Evolutionary conservation across 2,888 invertebrate genomes (phyloP).

Genomic region (Megalurothrips usitatus): DNA sequence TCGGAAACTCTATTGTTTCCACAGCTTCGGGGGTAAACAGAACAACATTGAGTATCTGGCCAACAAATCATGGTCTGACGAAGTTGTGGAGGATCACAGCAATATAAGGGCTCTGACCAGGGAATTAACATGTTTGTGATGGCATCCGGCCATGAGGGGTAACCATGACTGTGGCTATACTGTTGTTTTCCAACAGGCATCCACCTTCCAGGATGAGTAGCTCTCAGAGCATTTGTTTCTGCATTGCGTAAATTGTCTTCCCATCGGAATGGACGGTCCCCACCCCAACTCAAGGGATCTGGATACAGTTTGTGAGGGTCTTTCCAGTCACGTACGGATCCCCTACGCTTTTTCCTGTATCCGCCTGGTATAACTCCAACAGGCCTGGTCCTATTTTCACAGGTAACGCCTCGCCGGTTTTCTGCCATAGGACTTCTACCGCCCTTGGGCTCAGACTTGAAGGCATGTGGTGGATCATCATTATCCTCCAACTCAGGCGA

Average conservation of each 20-base stretch:
- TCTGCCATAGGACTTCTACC: too few species aligned
- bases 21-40: slow-evolving; percentile 28
- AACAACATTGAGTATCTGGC: slow-evolving; percentile 26
- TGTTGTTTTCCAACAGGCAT: slow-evolving; percentile 15
- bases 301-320: slow-evolving; percentile 15
- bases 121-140: slow-evolving; percentile 5
- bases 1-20: neutral
- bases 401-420: too few species aligned
- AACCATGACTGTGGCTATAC: neutral
- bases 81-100: neutral
- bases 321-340: neutral
- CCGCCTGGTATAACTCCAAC: neutral
- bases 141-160: neutral
- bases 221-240: neutral
- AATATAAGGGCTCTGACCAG: neutral
- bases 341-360: neutral
- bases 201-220: neutral
- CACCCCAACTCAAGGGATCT: neutral
- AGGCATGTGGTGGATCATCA: neutral
- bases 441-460: too few species aligned
- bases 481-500: neutral
- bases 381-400: too few species aligned
- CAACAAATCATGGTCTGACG: neutral
- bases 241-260: neutral
- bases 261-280: neutral